A percentile compares a stretch with the other conserved stretches of the same genome.
Evolutionary conservation across 2,113 vertebrate genomes (phyloP).

Genomic region (Rhabdornis inornatus): DNA sequence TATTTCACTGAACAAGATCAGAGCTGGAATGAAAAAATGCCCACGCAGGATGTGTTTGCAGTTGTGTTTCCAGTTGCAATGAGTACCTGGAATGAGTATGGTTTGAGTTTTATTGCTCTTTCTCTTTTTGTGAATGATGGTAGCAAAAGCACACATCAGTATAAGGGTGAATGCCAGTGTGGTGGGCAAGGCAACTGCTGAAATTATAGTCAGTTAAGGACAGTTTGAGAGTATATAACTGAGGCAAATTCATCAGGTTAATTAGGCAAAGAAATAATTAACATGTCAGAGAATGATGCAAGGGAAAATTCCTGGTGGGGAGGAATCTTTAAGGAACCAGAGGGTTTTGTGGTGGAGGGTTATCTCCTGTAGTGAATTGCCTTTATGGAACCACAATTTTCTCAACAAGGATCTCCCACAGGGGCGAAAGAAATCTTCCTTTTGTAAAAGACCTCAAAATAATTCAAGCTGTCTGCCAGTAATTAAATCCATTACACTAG

Average conservation of each 20-base stretch:
- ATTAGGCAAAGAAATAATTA: slow-evolving; percentile 12
- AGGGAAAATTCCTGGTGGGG: neutral
- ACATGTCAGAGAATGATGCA: neutral
- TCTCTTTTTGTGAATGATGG: neutral
- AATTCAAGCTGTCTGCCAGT: slow-evolving; percentile 26
- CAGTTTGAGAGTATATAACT: neutral
- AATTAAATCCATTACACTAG: slow-evolving; percentile 49
- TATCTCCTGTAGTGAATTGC: neutral
- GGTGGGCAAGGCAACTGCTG: neutral
- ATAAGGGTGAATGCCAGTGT: neutral
- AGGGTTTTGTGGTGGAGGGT: neutral
- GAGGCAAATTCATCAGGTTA: neutral
- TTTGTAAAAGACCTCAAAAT: slow-evolving; percentile 23
- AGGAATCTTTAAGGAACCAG: neutral
- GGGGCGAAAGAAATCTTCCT: neutral
- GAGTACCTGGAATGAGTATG: neutral
- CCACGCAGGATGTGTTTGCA: neutral
- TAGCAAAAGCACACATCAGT: neutral
- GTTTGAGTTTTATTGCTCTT: neutral
- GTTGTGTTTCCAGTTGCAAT: neutral
- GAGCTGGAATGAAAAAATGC: neutral
- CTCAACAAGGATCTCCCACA: neutral
- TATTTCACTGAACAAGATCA: neutral
- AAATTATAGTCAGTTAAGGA: neutral
- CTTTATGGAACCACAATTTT: neutral